Percentiles rank a stretch among this genome's conserved stretches.
Conservation (phyloP, 1,140 invertebrate genomes). For the Diachasmimorpha longicaudata region DNA sequence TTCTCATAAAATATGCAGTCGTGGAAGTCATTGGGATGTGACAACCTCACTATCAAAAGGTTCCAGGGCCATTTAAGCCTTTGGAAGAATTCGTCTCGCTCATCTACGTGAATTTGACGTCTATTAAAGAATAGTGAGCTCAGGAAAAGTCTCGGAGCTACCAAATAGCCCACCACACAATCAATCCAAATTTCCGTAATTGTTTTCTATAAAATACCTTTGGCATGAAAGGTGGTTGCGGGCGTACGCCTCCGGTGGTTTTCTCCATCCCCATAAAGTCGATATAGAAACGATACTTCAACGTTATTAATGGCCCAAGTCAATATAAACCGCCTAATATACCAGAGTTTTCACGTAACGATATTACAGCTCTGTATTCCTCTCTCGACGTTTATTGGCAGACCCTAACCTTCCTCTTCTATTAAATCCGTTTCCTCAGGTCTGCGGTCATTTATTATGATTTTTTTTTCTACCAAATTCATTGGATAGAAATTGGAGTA, state of each 20-base stretch:
- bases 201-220: neutral
- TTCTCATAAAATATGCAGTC: too few species aligned
- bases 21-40: too few species aligned
- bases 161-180: neutral
- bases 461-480: conserved; percentile 1
- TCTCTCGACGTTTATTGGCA: conserved; percentile 28
- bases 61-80: too few species aligned
- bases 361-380: conserved; percentile 37
- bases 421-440: neutral
- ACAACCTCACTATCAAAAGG: too few species aligned
- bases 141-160: too few species aligned
- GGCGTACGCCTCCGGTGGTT: conserved; percentile 1
- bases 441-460: neutral
- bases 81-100: conserved; percentile 28
- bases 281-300: conserved; percentile 47
- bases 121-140: too few species aligned
- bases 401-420: neutral
- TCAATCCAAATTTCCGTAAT: neutral
- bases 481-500: neutral
- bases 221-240: neutral
- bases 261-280: conserved; percentile 27
- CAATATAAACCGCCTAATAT: conserved; percentile 53
- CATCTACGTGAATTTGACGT: neutral
- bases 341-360: conserved; percentile 41
- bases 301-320: conserved; percentile 53